phyloP scores from a whole-genome alignment of 30 jellyfish, hydroid and myxozoan species.

The Catostylus mosaicus region DNA sequence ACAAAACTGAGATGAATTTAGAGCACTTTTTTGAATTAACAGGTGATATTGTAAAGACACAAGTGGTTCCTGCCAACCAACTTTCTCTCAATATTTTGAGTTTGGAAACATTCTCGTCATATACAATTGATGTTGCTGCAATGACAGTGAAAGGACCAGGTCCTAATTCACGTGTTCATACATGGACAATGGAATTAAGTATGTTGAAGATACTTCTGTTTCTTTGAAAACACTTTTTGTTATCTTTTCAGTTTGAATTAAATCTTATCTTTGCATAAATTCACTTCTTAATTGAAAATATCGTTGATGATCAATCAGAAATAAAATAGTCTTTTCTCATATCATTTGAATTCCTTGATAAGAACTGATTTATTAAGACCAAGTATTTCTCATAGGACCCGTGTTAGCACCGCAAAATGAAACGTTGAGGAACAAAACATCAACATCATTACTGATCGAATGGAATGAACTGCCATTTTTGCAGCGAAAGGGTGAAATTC shows the following conservation, averaged over 20 bases:
- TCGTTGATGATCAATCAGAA: too few species aligned
- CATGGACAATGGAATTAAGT: slow-evolving; percentile 59
- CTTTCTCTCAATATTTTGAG: slow-evolving; percentile 18
- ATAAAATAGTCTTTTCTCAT: too few species aligned
- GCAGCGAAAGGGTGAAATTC: slow-evolving; percentile 54
- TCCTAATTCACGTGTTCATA: slow-evolving; percentile 18
- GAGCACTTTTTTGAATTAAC: not conserved
- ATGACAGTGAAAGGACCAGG: slow-evolving; percentile 61
- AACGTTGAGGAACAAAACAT: slow-evolving; percentile 25
- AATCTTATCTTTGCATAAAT: too few species aligned
- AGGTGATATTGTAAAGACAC: slow-evolving; percentile 29
- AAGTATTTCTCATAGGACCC: too few species aligned
- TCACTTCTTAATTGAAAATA: too few species aligned
- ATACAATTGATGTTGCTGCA: slow-evolving; percentile 57
- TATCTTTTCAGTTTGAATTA: too few species aligned
- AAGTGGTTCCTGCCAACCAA: slow-evolving; percentile 18
- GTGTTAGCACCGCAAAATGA: slow-evolving; percentile 55
- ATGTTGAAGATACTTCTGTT: slow-evolving; percentile 14
- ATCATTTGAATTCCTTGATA: too few species aligned
- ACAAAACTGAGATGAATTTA: too few species aligned
- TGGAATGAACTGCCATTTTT: slow-evolving; percentile 69
- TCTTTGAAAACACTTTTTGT: too few species aligned
- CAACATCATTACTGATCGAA: slow-evolving; percentile 50
- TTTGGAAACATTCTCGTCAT: slow-evolving; percentile 36
- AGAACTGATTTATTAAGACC: too few species aligned